Base-by-base conservation (phyloP, 2,888 invertebrate genomes). In the Heliconius erato region DNA sequence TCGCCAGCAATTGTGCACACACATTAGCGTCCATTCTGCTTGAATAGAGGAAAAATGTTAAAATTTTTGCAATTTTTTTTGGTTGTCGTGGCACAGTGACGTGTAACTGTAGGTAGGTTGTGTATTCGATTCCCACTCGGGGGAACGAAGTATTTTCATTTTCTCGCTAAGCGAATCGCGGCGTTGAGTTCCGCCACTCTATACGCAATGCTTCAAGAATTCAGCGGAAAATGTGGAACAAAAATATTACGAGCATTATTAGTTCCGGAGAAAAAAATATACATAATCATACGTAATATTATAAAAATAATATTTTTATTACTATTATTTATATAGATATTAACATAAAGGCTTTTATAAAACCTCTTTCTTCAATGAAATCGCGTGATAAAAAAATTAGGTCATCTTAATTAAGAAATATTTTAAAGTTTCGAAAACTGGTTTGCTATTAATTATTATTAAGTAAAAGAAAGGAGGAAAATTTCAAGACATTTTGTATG, bases 381-480 rank as follows among this genome's bases (percentile, higher is more conserved):
- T 44, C 14, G n/a, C 44, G 26, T 26, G 6, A 72, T 40, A 40
- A n/a, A 14, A 19, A 44, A 72, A 72, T 44, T 16, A 40, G 72
- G 72, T 19, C 14, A 72, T 12, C n/a, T 49, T 72, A 72, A 72
- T 72, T 71, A 71, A 26, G 26, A 44, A 67, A n/a, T 71, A 44
- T 59, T 35, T 59, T 9, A 12, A 74, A 14, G n/a, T 32, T 32
- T 32, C 32, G n/a, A n/a, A 35, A 59, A 76, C 76, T 76, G 23
- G 76, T 63, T 63, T 76, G 2, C 19, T 35, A n/a, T 63, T 54
- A 32, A 63, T 63, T 32, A 59, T 59, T 28, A 59, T 67, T 67
- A 28, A 59, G 16, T 63, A 76, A 63, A 76, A 35, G 76, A 76
- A 76, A 76, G 76, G 59, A 63, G 76, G 76, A 76, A 76, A 76